Percentiles rank a stretch among this genome's conserved stretches.
phyloP scores from a whole-genome alignment of 1,140 invertebrate species.

The Penaeus japonicus region DNA sequence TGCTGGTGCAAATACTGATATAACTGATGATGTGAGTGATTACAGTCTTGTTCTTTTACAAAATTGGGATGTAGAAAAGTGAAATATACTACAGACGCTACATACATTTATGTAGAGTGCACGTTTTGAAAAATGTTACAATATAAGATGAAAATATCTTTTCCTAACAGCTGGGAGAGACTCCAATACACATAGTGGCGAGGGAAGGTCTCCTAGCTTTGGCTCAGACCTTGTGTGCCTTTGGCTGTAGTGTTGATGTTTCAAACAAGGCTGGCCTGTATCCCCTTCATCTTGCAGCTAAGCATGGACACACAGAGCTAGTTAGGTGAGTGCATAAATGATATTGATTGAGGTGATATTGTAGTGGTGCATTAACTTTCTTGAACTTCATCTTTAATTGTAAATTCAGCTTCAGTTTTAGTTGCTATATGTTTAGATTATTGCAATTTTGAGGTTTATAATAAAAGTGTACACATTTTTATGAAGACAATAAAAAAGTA shows the following conservation, averaged over 20 bases:
- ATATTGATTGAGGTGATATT: too few relatives aligned
- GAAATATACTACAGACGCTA: background rate
- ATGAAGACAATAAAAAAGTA: too few relatives aligned
- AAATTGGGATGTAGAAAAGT: background rate
- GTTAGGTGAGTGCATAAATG: slow-evolving; percentile 67
- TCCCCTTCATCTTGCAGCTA: slow-evolving; percentile 79
- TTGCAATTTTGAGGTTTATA: too few relatives aligned
- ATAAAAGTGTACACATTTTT: too few relatives aligned
- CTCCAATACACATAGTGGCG: slow-evolving; percentile 78
- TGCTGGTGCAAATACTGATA: slow-evolving; percentile 76
- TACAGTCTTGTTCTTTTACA: background rate
- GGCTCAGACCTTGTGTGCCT: slow-evolving; percentile 78
- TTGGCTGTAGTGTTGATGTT: slow-evolving; percentile 77
- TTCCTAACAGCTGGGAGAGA: slow-evolving; percentile 74
- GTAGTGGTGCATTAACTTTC: too few relatives aligned
- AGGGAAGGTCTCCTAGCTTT: slow-evolving; percentile 74
- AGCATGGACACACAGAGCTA: slow-evolving; percentile 78
- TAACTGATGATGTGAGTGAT: slow-evolving; percentile 72
- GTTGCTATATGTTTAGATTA: too few relatives aligned
- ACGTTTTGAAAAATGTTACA: background rate
- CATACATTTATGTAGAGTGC: background rate
- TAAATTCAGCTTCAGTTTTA: too few relatives aligned
- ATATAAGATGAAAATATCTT: background rate
- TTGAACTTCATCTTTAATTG: too few relatives aligned
- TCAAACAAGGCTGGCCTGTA: slow-evolving; percentile 74